A percentile compares a stretch with the other conserved stretches of the same genome.
Evolutionary conservation across 2,113 vertebrate genomes (phyloP).

Genomic region (Leptobrachium leishanense): DNA sequence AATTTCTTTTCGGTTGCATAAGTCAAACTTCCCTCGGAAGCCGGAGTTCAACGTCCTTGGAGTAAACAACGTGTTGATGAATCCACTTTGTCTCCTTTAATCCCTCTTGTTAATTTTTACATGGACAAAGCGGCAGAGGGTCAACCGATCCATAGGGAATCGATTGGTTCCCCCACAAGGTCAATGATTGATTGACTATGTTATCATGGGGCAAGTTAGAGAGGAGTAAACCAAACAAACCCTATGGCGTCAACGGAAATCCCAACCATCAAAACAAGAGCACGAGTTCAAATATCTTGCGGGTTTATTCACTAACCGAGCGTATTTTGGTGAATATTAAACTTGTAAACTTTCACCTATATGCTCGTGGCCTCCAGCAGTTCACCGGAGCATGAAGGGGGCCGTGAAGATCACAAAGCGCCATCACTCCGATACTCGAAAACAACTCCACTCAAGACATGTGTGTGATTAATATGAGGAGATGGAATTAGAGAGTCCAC

Average conservation of each 20-base stretch:
- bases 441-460: no score
- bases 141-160: not conserved
- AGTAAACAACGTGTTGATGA: not conserved
- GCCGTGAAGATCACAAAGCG: no score
- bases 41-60: constrained; percentile 17
- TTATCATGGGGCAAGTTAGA: not conserved
- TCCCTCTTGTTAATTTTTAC: not conserved
- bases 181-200: constrained; percentile 21
- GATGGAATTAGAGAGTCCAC: no score
- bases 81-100: not conserved
- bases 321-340: no score
- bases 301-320: no score
- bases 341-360: no score
- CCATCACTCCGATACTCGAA: no score
- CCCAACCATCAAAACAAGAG: not conserved
- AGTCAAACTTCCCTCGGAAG: not conserved
- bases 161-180: not conserved
- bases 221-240: constrained; percentile 1
- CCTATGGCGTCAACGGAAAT: not conserved
- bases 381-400: no score
- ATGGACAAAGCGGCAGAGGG: constrained; percentile 1
- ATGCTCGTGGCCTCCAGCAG: no score
- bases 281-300: not conserved
- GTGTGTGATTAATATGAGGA: no score
- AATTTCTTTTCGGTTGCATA: not conserved